A percentile compares a stretch with the other conserved stretches of the same genome.
phyloP scores from a whole-genome alignment of 2,113 vertebrate genomes.

The Microcebus jonahi region DNA sequence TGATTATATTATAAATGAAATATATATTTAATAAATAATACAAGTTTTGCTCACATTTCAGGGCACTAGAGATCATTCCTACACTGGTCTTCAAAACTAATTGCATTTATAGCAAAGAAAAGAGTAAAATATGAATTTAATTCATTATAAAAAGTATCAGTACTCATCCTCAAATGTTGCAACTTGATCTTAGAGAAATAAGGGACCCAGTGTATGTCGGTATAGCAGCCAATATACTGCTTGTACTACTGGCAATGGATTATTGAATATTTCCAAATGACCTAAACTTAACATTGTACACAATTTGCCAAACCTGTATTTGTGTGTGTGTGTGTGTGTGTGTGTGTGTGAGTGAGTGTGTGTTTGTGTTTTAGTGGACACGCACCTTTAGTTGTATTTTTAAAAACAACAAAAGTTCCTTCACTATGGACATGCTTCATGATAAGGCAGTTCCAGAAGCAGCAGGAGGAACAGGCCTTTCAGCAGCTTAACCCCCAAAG shows the following conservation, averaged over 20 bases:
- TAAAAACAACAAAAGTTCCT: background rate
- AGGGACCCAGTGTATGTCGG: background rate
- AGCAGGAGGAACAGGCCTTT: background rate
- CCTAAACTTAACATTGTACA: background rate
- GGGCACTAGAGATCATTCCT: background rate
- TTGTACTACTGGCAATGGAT: background rate
- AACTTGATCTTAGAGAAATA: background rate
- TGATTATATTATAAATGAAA: background rate
- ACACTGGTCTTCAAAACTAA: conserved; percentile 2
- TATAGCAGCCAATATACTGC: background rate
- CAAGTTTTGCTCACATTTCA: background rate
- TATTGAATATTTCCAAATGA: conserved; percentile 27
- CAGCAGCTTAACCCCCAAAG: background rate
- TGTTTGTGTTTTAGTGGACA: background rate
- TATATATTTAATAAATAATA: background rate
- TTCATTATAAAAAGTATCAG: background rate
- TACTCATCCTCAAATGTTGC: background rate
- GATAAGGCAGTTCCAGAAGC: background rate
- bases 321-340: background rate
- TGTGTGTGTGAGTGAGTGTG: background rate
- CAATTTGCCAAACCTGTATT: background rate
- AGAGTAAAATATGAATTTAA: background rate
- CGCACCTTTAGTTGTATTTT: background rate
- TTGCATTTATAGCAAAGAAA: background rate
- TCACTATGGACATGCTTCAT: background rate